Base-by-base conservation (phyloP, 2,888 invertebrate species). In the Drosophila rellima region DNA sequence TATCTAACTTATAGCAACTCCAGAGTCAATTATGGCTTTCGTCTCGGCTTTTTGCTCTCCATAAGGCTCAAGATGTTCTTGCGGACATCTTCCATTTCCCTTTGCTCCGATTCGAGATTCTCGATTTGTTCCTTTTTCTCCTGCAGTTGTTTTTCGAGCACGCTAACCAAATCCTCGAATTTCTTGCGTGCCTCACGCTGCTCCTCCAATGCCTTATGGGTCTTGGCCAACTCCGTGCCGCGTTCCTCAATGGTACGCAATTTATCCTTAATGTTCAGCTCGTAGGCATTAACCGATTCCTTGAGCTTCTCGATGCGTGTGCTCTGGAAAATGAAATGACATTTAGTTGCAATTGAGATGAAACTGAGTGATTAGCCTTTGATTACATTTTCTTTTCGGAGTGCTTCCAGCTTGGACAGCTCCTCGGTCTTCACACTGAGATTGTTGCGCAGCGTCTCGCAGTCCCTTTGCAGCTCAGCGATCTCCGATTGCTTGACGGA, bases 1-100 rank as follows among this genome's bases (percentile, higher is more conserved):
- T 37, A n/a, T 59, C 29, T 18, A 37, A 10, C 17, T 42, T 42
- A 37, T 47, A 37, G 44, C 48, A 20, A 39, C 26, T 8, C 17
- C 15, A 7, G 31, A 29, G 45, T 17, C 17, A 45, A 20, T 44
- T 11, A 17, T 52, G 45, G 74, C 65, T 92, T 92, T 33, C 92
- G 82, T 60, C 92, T 92, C 8, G 92, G 91, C 64, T 91, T 91
- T 78, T 92, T 92, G 76, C 92, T 92, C 60, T 92, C 92, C 92
- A 92, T 92, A 4, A 92, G 80, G 70, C 92, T 92, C 78, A 92
- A 86, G 47, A 92, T 92, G 5, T 92, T 92, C 75, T 92, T 92
- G 26, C 92, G 90, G 78, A 92, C 65, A 59, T 92, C 92, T 68
- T 92, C 92, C 0, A 92, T 92, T 78, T 92, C 92, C 65, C 90